Base-by-base conservation (phyloP, 2,888 invertebrate species). In the Chloromyia formosa region DNA sequence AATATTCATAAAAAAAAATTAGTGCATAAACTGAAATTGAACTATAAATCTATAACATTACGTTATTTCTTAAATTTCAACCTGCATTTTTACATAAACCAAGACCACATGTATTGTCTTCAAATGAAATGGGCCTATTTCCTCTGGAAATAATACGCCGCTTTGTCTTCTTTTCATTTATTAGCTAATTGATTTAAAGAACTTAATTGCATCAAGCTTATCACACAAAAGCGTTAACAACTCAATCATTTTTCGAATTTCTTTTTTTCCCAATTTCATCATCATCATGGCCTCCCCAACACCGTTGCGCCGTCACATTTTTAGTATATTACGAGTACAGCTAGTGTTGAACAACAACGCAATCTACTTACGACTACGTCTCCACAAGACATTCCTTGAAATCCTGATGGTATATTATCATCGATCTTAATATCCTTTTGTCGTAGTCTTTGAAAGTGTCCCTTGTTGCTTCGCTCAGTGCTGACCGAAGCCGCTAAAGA, bases 351-450 rank as follows among this genome's bases (percentile, higher is more conserved):
- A 18, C 64, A 42, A 42, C 56, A 69, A 54, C 69, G 35, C 69
- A 69, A 54, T 69, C 56, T 69, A 69, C 69, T 69, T 54, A 54
- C 54, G 9, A 16, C n/a, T 23, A 14, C 68, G 40, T 14, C 42
- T 64, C 64, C 64, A 18, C 12, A 5, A 16, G 45, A 64, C 45
- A 64, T 69, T 69, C 54, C 35, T 56, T 69, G 54, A 54, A 69
- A 27, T 69, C 54, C 54, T 53, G 69, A 69, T 56, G 54, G 69
- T 54, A 56, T 69, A 54, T 69, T 69, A 53, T 54, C 54, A 69
- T 69, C 69, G 69, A 69, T 69, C 69, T 69, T 69, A 68, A 68
- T 68, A 68, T 53, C 16, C 53, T 69, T 54, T 54, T 69, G 69
- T 69, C 35, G 45, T 49, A 66, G 27, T 35, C 27, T 35, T 23